phyloP scores from a whole-genome alignment of 53 echinoderm and acorn worm genomes.

The Apostichopus leukothele region DNA sequence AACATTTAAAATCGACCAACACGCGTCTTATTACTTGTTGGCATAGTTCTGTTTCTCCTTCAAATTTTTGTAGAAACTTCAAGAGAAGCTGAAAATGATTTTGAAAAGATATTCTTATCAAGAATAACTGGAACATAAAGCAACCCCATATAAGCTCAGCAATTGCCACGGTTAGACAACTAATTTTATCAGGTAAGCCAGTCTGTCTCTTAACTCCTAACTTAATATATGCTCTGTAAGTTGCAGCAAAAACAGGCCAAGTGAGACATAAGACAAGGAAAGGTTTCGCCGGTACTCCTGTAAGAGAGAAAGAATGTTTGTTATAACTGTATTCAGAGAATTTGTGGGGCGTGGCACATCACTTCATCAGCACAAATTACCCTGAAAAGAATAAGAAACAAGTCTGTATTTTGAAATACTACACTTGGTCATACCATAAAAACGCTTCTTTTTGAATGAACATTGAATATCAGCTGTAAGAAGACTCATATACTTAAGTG shows the following conservation, averaged over 20 bases:
- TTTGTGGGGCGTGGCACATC: too few species aligned
- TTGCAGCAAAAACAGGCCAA: conserved; percentile 13
- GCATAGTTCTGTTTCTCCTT: conserved; percentile 16
- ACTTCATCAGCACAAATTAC: too few species aligned
- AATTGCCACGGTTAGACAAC: background rate
- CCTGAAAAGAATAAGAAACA: too few species aligned
- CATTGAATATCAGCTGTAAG: too few species aligned
- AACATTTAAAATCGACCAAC: conserved; percentile 15
- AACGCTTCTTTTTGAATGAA: too few species aligned
- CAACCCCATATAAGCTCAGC: conserved; percentile 27
- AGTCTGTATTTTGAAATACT: too few species aligned
- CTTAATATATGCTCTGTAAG: background rate
- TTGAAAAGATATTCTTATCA: conserved; percentile 21
- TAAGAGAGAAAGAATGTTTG: too few species aligned
- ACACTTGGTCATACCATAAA: too few species aligned
- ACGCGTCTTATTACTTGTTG: background rate
- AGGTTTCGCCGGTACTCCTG: conserved; percentile 8
- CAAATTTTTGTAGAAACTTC: background rate
- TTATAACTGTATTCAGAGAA: too few species aligned
- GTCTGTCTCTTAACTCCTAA: background rate
- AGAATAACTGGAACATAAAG: conserved; percentile 9
- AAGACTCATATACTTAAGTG: too few species aligned
- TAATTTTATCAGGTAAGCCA: background rate
- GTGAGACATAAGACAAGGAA: conserved; percentile 2
- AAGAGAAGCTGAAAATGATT: conserved; percentile 1